Conservation (phyloP, 2,797 vertebrate species). For the Leucoraja ocellata region DNA sequence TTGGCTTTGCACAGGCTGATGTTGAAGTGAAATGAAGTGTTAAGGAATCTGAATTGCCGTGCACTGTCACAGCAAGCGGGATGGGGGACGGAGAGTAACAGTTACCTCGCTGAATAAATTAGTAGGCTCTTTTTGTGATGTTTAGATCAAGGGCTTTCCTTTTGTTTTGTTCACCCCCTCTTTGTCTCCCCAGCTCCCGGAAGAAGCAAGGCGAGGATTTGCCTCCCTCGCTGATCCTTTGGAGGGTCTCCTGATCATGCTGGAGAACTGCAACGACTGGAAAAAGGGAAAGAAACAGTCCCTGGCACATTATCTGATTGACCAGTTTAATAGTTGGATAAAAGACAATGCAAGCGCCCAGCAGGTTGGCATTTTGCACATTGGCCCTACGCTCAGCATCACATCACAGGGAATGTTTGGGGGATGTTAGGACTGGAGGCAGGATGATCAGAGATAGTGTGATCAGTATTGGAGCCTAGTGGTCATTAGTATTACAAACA, state of each 20-base stretch:
- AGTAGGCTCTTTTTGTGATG: constrained; percentile 45
- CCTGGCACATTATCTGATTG: constrained; percentile 46
- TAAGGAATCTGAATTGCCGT: constrained; percentile 51
- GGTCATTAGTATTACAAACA: neutral
- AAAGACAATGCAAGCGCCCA: constrained; percentile 42
- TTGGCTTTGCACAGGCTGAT: constrained; percentile 51
- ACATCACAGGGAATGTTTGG: neutral
- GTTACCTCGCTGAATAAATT: constrained; percentile 55
- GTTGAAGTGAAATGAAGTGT: constrained; percentile 49
- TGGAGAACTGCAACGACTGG: constrained; percentile 43
- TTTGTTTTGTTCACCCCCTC: constrained; percentile 40
- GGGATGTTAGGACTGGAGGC: neutral
- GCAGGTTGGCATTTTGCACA: constrained; percentile 48
- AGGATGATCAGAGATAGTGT: neutral
- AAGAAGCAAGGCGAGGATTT: constrained; percentile 50
- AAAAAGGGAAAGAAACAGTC: constrained; percentile 44
- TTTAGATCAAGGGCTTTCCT: constrained; percentile 30
- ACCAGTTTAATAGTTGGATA: constrained; percentile 50
- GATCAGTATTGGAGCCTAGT: neutral
- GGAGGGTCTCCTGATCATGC: constrained; percentile 49
- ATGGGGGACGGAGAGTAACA: constrained; percentile 52
- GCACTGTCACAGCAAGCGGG: constrained; percentile 49
- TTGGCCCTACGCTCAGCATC: neutral
- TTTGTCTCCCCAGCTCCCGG: constrained; percentile 51
- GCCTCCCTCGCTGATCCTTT: constrained; percentile 47